phyloP scores from a whole-genome alignment of 2,797 vertebrate species.

The Adelosebastes latens region DNA sequence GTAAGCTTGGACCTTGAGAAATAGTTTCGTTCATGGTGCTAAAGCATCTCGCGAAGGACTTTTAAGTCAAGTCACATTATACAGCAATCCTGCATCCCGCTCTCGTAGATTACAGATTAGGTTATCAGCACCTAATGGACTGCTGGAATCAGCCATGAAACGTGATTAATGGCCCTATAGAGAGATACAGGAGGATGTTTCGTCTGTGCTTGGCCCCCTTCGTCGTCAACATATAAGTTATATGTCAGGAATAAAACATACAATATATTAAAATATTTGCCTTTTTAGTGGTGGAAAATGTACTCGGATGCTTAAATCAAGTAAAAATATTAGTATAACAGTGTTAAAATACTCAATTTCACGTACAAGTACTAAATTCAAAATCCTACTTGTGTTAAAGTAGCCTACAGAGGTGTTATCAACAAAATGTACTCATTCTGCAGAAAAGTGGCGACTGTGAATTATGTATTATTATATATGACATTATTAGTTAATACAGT shows the following conservation, averaged over 20 bases:
- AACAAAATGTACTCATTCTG: background rate
- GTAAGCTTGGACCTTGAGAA: background rate
- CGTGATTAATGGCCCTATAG: background rate
- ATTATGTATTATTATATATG: background rate
- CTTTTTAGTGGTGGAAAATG: background rate
- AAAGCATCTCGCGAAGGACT: background rate
- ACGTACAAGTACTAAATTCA: background rate
- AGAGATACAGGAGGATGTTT: background rate
- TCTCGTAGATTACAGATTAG: conserved; percentile 12
- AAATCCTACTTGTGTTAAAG: background rate
- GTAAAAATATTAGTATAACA: background rate
- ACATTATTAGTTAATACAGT: background rate
- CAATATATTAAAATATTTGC: background rate
- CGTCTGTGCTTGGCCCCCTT: background rate
- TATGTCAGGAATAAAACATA: background rate
- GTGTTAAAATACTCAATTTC: background rate
- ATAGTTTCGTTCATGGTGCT: background rate
- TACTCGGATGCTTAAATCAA: background rate
- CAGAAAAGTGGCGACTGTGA: background rate
- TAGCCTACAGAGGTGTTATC: background rate
- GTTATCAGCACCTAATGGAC: conserved; percentile 17
- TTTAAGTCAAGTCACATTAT: conserved; percentile 13
- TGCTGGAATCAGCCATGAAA: background rate
- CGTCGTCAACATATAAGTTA: background rate
- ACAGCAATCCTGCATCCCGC: background rate